Percentiles rank a stretch among this genome's conserved stretches.
Conservation (phyloP, 2,797 vertebrate species). For the Urocyon cinereoargenteus region DNA sequence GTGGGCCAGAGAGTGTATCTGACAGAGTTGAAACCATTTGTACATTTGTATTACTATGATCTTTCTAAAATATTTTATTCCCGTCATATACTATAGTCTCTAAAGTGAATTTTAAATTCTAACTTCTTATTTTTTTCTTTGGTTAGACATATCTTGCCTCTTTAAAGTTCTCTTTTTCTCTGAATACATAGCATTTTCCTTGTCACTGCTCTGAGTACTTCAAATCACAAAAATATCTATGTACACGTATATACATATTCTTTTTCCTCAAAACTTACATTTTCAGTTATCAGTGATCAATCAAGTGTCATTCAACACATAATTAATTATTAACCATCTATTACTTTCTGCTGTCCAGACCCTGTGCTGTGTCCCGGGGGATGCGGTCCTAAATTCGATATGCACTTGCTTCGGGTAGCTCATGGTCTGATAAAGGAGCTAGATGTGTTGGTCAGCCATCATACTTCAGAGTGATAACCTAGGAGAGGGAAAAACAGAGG, state of each 20-base stretch:
- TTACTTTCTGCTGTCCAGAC: neutral
- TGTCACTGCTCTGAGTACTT: slow-evolving; percentile 29
- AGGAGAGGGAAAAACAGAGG: neutral
- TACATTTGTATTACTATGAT: slow-evolving; percentile 70
- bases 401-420: neutral
- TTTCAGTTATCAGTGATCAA: slow-evolving; percentile 33
- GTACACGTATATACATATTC: neutral
- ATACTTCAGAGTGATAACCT: neutral
- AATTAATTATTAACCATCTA: neutral
- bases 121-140: slow-evolving; percentile 66
- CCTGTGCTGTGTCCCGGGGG: neutral
- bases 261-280: slow-evolving; percentile 11
- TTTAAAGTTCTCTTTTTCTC: slow-evolving; percentile 11
- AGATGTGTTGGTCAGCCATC: neutral
- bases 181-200: neutral
- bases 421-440: neutral
- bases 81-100: neutral
- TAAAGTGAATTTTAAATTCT: slow-evolving; percentile 57
- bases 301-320: neutral
- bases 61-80: slow-evolving; percentile 72
- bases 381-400: neutral
- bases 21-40: slow-evolving; percentile 62
- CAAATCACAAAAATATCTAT: neutral
- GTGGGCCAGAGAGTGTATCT: slow-evolving; percentile 50
- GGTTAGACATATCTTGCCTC: neutral